Evolutionary conservation across 2,797 vertebrate genomes (phyloP).

Genomic region (Melanotaenia boesemani): DNA sequence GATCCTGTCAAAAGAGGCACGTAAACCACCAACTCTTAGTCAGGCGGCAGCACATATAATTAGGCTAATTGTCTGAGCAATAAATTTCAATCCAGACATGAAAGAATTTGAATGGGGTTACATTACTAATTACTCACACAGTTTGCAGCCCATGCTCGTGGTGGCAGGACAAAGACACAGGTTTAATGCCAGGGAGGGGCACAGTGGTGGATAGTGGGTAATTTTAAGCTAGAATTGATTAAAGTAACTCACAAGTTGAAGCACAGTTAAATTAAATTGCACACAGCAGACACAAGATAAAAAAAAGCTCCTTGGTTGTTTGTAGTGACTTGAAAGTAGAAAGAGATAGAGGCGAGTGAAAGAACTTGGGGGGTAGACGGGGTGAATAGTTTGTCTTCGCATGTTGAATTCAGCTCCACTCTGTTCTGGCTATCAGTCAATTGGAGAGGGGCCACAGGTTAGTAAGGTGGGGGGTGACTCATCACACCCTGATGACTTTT

Average conservation of each 20-base stretch:
- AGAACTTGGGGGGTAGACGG: slow-evolving; percentile 48
- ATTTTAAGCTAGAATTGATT: slow-evolving; percentile 65
- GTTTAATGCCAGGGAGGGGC: slow-evolving; percentile 43
- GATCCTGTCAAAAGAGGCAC: slow-evolving; percentile 55
- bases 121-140: slow-evolving; percentile 76
- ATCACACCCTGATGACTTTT: slow-evolving; percentile 16
- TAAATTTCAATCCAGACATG: slow-evolving; percentile 82
- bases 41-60: slow-evolving; percentile 72
- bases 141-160: slow-evolving; percentile 44
- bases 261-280: slow-evolving; percentile 54
- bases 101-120: slow-evolving; percentile 71
- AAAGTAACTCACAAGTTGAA: slow-evolving; percentile 59
- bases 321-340: slow-evolving; percentile 32
- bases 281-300: slow-evolving; percentile 42
- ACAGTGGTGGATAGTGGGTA: slow-evolving; percentile 45
- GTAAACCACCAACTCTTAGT: slow-evolving; percentile 30
- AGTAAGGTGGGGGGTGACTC: not conserved
- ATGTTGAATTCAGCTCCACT: slow-evolving; percentile 51
- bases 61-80: slow-evolving; percentile 79
- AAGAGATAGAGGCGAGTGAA: slow-evolving; percentile 7
- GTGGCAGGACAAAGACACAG: slow-evolving; percentile 28
- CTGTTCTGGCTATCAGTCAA: slow-evolving; percentile 31
- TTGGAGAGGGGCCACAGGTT: slow-evolving; percentile 28
- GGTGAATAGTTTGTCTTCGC: slow-evolving; percentile 54
- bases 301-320: slow-evolving; percentile 33